Base-by-base conservation (phyloP, 2,797 vertebrate species). In the Monodelphis domestica region DNA sequence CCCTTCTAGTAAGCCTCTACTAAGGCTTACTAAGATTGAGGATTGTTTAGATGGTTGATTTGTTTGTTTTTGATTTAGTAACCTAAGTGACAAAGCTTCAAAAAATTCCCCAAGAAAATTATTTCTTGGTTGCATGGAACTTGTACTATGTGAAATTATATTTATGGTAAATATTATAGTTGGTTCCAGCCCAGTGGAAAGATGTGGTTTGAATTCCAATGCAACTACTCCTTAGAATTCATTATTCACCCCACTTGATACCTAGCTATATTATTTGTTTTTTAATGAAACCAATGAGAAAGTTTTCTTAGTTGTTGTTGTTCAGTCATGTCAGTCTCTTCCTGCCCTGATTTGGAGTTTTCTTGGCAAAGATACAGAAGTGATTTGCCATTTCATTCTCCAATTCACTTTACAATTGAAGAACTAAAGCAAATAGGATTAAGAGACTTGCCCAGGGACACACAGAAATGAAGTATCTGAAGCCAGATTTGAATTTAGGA, bases 301-400 rank as follows among this genome's bases (percentile, higher is more conserved):
- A 21, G 57, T 95, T 94, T 94, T 94, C n/a, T 54, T 90, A 94
- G 29, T n/a, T n/a, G n/a, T n/a, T n/a, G n/a, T n/a, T n/a, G n/a
- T n/a, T n/a, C n/a, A n/a, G n/a, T n/a, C n/a, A n/a, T n/a, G n/a
- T n/a, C n/a, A n/a, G n/a, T n/a, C n/a, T n/a, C n/a, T n/a, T n/a
- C n/a, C n/a, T n/a, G n/a, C n/a, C n/a, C n/a, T n/a, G n/a, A n/a
- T n/a, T n/a, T n/a, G n/a, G n/a, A n/a, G n/a, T n/a, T n/a, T n/a
- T n/a, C n/a, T n/a, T n/a, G n/a, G n/a, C n/a, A n/a, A n/a, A n/a
- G n/a, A n/a, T n/a, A n/a, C n/a, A n/a, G n/a, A n/a, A n/a, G n/a
- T n/a, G n/a, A n/a, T n/a, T n/a, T n/a, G n/a, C n/a, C n/a, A n/a
- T n/a, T n/a, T n/a, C n/a, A n/a, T n/a, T n/a, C n/a, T n/a, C n/a